Evolutionary conservation across 2,888 invertebrate genomes (phyloP), one percentile per base, ranked within the genome.

Genomic region (Andrena praecox): DNA sequence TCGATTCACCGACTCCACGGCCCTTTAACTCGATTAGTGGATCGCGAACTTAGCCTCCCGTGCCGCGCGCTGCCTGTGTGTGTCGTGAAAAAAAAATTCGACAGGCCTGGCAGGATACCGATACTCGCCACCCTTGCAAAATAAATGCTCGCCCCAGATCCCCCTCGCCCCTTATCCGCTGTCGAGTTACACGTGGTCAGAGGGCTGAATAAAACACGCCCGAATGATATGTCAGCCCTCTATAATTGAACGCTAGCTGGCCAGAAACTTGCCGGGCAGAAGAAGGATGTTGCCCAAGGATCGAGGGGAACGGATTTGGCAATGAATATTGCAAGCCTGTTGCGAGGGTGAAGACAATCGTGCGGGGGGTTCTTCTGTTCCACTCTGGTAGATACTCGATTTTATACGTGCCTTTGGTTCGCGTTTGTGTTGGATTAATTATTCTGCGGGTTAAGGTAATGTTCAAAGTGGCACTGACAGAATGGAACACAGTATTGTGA

Each of bases 181-280:
- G 1, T 10, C 33, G 64, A 33, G 76, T 69, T 64, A 70, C 68
- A 35, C 56, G 20, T 60, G 64, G 77, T 70, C 77, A 20, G 56
- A 0, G 31, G 5, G 2, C n/a, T 79, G 79, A 79, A 79, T 79
- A 79, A 79, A 69, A 79, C 24, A 79, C 59, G 64, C 59, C 50
- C 20, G 79, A 70, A 79, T 79, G 77, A 79, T 79, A 79, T 70
- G 70, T 66, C 69, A 70, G 42, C 8, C n/a, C 56, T 79, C 64
- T 79, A 79, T 79, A 79, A 79, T 79, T 77, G 79, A 77, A 66
- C 79, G 77, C 48, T 42, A 50, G 24, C 33, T 31, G 69, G 69
- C 50, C 31, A 70, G 64, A 50, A 29, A n/a, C 50, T 66, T 5
- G n/a, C 29, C 56, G 33, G 29, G 20, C 50, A 35, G 59, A 66